These are phyloP conservation scores for human DNA, from an alignment of 2,113 vertebrate species.

Conservation along the genomic window GRCh38 chr20:31331501-31332000, in stretches of 20 bases:
- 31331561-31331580: conserved; percentile 89
- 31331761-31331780: neutral
- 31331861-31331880: neutral
- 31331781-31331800: neutral
- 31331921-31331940: neutral
- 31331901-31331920: neutral
- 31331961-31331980: neutral
- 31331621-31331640: conserved; percentile 88
- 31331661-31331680: conserved; percentile 86
- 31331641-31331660: conserved; percentile 87
- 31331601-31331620: conserved; percentile 80
- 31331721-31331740: conserved; percentile 41
- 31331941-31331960: neutral
- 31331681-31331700: conserved; percentile 81
- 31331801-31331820: too few species aligned
- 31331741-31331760: neutral
- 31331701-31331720: conserved; percentile 62
- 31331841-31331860: neutral
- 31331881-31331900: neutral
- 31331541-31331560: conserved; percentile 91
- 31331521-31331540: conserved; percentile 76
- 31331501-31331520: conserved; percentile 52
- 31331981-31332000: neutral
- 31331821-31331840: neutral
- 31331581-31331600: conserved; percentile 82